Base-by-base conservation (phyloP, 2,888 invertebrate species). In the Asteroscopus sphinx region DNA sequence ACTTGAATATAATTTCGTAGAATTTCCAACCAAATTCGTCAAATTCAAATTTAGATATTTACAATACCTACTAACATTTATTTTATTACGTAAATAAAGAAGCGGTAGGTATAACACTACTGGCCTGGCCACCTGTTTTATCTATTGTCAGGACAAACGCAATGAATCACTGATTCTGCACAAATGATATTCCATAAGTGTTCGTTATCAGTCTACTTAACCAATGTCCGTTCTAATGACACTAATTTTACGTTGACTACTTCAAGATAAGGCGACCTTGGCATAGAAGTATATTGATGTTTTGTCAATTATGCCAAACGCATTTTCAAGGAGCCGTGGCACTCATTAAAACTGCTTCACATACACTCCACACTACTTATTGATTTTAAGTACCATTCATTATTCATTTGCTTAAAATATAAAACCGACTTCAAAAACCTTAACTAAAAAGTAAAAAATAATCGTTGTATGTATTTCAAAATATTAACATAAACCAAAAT, bases 201-300 rank as follows among this genome's bases (percentile, higher is more conserved):
- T 25, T 64, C 42, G 55, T 80, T 80, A 80, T 79, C 81, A 60
- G 61, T 64, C 26, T 64, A 78, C 47, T 82, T 81, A 71, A 82
- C 77, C 79, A 72, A 71, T 74, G 80, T 82, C 80, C 80, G 74
- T 62, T 71, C 36, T 46, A 66, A 76, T 77, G 68, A 68, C 68
- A 74, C 76, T 77, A 76, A 80, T 81, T 75, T 59, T 51, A 30
- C 55, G 42, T 55, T 58, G 64, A 65, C 62, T 70, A 66, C 54
- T 47, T 79, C 80, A 42, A 65, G 64, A 59, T 70, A 67, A 62
- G 45, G 40, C 60, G 56, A 62, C 77, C 78, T 70, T 81, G 77
- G 66, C 79, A 76, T 75, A 70, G 57, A 68, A 72, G 33, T 67
- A 64, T 68, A 33, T 55, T 56, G 61, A 6, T 59, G 49, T 67